Base-by-base conservation (phyloP, 1,140 invertebrate genomes). In the Platorchestia sp. region DNA sequence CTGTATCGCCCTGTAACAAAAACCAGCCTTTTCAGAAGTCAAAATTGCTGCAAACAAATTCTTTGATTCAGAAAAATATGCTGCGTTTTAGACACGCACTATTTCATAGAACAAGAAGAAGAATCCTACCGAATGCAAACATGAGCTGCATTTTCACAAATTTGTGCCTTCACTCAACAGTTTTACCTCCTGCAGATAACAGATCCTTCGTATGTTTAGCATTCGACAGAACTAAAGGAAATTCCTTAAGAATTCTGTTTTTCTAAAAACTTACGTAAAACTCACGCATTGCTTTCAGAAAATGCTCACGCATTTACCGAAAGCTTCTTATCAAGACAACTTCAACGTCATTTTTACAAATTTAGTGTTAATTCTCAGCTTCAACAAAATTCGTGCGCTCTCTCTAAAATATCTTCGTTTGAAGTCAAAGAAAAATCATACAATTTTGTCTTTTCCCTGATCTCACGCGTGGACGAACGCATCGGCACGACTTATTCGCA, bases 401-500 rank as follows among this genome's bases (percentile, higher is more conserved):
- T 36, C 14, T 75, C 59, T 27, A 22, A 27, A 75, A 75, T 22
- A 75, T 36, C 59, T 75, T 75, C 59, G 14, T 36, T 75, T 75
- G 59, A 75, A 75, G 59, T 75, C 27, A 75, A 75, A 75, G 59
- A 75, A 75, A 75, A 75, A 36, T 75, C 59, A 10, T 10, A 36
- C 14, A 75, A 75, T 75, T 27, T 75, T 75, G 10, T 75, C 36
- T 27, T 75, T 75, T 75, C 36, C 59, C 59, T 75, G 59, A 75
- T 75, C 59, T 75, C 36, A 75, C 59, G 59, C 59, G 14, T 75
- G 14, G 59, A 36, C 59, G 27, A 75, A 75, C 87, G 43, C 36
- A 89, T 89, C 87, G n/a, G 42, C 41, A 89, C 41, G 87, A 89
- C 87, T 89, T 89, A 89, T 89, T 36, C 87, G 7, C 87, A 41